Base-by-base conservation (phyloP, 1,140 invertebrate species). In the Euglossa dilemma region DNA sequence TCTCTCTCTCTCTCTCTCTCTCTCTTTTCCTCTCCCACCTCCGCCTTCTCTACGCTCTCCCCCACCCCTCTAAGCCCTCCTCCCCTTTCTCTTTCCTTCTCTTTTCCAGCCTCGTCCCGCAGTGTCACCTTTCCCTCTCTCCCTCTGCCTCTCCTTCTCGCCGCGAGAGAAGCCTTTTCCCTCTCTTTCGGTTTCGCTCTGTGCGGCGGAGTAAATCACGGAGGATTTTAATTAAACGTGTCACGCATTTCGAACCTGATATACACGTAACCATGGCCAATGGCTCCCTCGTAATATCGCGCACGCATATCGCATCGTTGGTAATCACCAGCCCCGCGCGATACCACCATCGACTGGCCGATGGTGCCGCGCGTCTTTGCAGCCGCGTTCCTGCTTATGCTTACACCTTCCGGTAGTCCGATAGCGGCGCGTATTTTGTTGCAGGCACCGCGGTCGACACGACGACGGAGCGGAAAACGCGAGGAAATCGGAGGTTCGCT, bases 211-310 rank as follows among this genome's bases (percentile, higher is more conserved):
- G 91, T 93, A 93, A 93, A 93, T 93, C 93, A 93, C 90, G 76
- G 85, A 73, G 89, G 88, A 93, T 93, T 93, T 93, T 93, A 93
- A 93, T 93, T 93, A 93, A 93, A 93, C 92, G 91, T 91, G 92
- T 93, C 93, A 91, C 86, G 92, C 91, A 91, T 90, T 89, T 92
- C 90, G 89, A 91, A 90, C 85, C 87, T 90, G 90, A 92, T 93
- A 90, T 89, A 89, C 86, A 88, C 85, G 86, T 90, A 85, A 63
- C 69, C 74, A 59, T 52, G 83, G 63, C 83, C 90, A 85, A 81
- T 90, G 87, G 85, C 89, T 86, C 84, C 87, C 83, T 80, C 84
- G 83, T 86, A 91, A 92, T 92, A 92, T 92, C 90, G 89, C 72
- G 88, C 87, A 90, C 89, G 90, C 91, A 93, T 93, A 92, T 92